Evolutionary conservation across 2,888 invertebrate species (phyloP).

Genomic region (Diadegma fenestrale): DNA sequence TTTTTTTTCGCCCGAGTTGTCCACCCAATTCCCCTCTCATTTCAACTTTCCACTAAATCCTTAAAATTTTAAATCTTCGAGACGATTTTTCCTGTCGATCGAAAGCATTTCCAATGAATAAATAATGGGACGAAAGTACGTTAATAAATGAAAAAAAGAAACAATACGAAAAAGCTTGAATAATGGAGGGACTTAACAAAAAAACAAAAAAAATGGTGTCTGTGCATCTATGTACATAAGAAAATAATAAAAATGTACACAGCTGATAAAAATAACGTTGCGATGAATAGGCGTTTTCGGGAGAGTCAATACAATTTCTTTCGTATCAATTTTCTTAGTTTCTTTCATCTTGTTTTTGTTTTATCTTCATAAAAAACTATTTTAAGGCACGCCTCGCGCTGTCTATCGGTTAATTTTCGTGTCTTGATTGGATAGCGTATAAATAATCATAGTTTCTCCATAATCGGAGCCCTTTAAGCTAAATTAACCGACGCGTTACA

Average conservation of each 20-base stretch:
- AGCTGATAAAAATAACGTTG: slow-evolving; percentile 64
- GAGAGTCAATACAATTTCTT: slow-evolving; percentile 56
- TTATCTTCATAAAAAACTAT: slow-evolving; percentile 75
- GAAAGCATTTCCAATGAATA: slow-evolving; percentile 75
- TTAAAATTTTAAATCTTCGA: slow-evolving; percentile 40
- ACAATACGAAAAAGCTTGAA: slow-evolving; percentile 63
- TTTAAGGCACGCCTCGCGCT: slow-evolving; percentile 83
- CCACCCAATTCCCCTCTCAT: not conserved
- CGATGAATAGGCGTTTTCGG: slow-evolving; percentile 42
- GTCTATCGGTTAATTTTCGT: slow-evolving; percentile 74
- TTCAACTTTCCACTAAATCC: not conserved
- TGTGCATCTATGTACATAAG: slow-evolving; percentile 76
- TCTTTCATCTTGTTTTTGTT: slow-evolving; percentile 61
- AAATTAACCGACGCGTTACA: slow-evolving; percentile 80
- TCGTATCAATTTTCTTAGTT: not conserved
- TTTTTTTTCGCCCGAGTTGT: not conserved
- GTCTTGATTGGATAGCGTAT: slow-evolving; percentile 77
- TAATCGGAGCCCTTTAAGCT: slow-evolving; percentile 74
- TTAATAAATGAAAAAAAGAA: slow-evolving; percentile 64
- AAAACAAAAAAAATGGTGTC: slow-evolving; percentile 60
- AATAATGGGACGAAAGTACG: slow-evolving; percentile 78
- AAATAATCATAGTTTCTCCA: slow-evolving; percentile 80
- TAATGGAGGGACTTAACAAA: slow-evolving; percentile 41
- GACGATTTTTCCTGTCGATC: slow-evolving; percentile 66
- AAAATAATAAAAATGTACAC: slow-evolving; percentile 70